phyloP scores from a whole-genome alignment of 1,140 invertebrate genomes.

The Neotoxoptera formosana region DNA sequence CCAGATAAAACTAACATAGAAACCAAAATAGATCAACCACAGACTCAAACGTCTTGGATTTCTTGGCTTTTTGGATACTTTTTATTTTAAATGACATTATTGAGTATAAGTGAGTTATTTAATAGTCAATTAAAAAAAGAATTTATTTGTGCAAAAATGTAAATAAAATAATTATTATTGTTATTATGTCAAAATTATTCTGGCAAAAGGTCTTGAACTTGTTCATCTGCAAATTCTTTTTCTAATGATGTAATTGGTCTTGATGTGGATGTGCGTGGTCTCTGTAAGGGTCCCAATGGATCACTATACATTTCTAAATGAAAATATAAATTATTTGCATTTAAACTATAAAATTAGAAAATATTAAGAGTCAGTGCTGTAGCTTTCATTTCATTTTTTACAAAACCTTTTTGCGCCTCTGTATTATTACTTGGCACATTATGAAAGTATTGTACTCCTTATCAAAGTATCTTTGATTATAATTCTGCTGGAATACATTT shows the following conservation, averaged over 20 bases:
- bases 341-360: background rate
- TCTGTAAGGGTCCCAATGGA: constrained; percentile 76
- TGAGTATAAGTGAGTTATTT: background rate
- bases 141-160: background rate
- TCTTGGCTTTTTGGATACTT: constrained; percentile 50
- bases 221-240: constrained; percentile 83
- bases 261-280: constrained; percentile 79
- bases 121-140: constrained; percentile 15
- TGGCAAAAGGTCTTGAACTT: constrained; percentile 79
- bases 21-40: constrained; percentile 28
- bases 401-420: background rate
- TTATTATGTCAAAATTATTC: constrained; percentile 29
- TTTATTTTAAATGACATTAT: constrained; percentile 40
- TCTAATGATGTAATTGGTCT: constrained; percentile 67
- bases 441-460: background rate
- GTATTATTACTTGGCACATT: background rate
- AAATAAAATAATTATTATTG: constrained; percentile 9
- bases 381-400: background rate
- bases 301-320: constrained; percentile 69
- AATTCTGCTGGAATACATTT: too few species aligned
- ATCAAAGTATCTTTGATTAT: too few species aligned
- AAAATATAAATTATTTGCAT: background rate
- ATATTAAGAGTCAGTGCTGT: background rate
- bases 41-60: constrained; percentile 49
- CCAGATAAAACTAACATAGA: constrained; percentile 29